Base-by-base conservation (phyloP, 2,888 invertebrate genomes). In the Drosophila melanocephala region DNA sequence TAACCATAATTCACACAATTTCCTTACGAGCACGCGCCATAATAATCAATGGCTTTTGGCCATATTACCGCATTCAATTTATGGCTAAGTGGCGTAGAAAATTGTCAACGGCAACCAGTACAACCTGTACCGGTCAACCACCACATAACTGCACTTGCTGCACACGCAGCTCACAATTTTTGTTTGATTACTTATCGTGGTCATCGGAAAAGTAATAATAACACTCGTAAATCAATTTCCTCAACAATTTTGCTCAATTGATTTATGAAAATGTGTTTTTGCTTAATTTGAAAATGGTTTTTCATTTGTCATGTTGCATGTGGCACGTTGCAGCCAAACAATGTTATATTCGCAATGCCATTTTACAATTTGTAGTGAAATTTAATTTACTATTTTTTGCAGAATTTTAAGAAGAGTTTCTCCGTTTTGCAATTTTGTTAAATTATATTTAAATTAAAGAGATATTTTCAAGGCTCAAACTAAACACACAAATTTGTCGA, bases 11-110 rank as follows among this genome's bases (percentile, higher is more conserved):
- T 81, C 68, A 74, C 59, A 55, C 83, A 61, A 90, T 88, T 86
- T 86, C 90, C 86, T 85, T 83, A 89, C 90, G 71, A 73, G 88
- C 86, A 80, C 84, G 81, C 78, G 75, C 78, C 81, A 63, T 61
- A 87, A 78, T 81, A 87, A 78, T 81, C 83, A 83, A 62, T 56
- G 63, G 42, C 68, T 84, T 71, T 71, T 56, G 72, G 57, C 55
- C 42, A 75, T 69, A 53, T 71, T 58, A 64, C 74, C 67, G 74
- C 84, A 88, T 69, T 64, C 75, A 68, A 83, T 79, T 85, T 83
- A 75, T 83, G 56, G 83, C 70, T 69, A 72, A 72, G 70, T 70
- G 73, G 10, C 59, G 30, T 26, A 59, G 66, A 61, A 80, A 77
- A 82, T 72, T 87, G 89, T 82, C 85, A 87, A 87, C 87, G 74